Percentiles rank a stretch among this genome's conserved stretches.
phyloP scores from a whole-genome alignment of 2,888 invertebrate species.

The Therioaphis trifolii region DNA sequence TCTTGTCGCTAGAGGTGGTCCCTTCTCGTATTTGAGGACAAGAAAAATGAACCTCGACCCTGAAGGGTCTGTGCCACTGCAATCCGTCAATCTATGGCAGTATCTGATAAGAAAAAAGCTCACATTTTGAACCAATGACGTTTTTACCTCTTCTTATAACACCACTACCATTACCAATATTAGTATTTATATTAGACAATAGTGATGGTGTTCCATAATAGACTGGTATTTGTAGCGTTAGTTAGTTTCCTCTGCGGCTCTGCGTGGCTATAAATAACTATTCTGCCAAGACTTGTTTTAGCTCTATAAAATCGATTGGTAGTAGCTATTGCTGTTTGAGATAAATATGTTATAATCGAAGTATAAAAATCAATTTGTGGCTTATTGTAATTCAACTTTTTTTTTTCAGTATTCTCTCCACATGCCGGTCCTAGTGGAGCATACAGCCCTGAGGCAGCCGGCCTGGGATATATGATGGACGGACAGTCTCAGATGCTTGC shows the following conservation, averaged over 20 bases:
- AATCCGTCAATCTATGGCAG: conserved; percentile 55
- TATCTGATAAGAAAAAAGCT: conserved; percentile 21
- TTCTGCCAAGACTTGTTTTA: conserved; percentile 32
- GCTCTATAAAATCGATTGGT: neutral
- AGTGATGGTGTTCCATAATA: too few species aligned
- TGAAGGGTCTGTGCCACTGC: conserved; percentile 54
- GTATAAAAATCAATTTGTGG: conserved; percentile 18
- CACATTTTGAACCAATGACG: too few species aligned
- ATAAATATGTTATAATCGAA: neutral
- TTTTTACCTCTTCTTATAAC: too few species aligned
- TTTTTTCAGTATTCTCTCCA: conserved; percentile 82
- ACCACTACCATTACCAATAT: too few species aligned
- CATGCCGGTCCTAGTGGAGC: conserved; percentile 95
- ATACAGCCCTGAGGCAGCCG: conserved; percentile 93
- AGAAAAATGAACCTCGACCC: conserved; percentile 57
- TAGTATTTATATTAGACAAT: too few species aligned
- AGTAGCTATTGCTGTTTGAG: too few species aligned
- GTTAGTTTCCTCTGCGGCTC: conserved; percentile 37
- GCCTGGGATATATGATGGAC: conserved; percentile 97
- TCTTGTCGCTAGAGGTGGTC: conserved; percentile 50
- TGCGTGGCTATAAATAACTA: conserved; percentile 51
- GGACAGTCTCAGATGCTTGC: conserved; percentile 92
- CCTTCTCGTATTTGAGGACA: conserved; percentile 31
- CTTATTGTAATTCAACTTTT: conserved; percentile 31
- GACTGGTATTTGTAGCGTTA: neutral